These are phyloP conservation scores for Coregonus clupeaformis DNA, from an alignment of 2,113 vertebrate species.

Conservation along the genomic window DNA sequence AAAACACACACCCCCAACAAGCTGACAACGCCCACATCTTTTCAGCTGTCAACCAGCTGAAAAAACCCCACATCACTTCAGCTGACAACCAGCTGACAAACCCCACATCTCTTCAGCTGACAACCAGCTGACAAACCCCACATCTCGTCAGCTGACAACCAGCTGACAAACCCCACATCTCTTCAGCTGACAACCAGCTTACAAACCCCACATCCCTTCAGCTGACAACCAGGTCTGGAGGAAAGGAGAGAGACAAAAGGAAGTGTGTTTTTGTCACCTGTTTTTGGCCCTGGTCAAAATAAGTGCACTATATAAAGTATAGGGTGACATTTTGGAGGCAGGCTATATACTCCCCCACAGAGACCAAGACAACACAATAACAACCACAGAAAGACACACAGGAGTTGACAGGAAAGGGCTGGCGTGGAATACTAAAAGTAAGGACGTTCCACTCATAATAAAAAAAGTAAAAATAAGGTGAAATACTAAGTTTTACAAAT, in stretches of 20 bases:
- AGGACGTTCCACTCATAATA: not conserved
- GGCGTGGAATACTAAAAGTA: slow-evolving; percentile 2
- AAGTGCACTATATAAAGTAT: slow-evolving; percentile 52
- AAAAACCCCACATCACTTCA: not conserved
- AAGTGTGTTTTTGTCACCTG: slow-evolving; percentile 41
- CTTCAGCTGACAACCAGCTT: too few species aligned
- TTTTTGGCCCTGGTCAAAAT: slow-evolving; percentile 61
- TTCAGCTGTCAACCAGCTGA: slow-evolving; percentile 4
- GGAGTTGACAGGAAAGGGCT: slow-evolving; percentile 9
- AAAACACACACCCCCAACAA: slow-evolving; percentile 12
- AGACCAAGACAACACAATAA: slow-evolving; percentile 47
- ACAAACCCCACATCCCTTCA: too few species aligned
- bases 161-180: too few species aligned
- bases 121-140: too few species aligned
- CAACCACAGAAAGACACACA: slow-evolving; percentile 18
- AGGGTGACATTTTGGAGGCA: slow-evolving; percentile 63
- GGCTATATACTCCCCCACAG: slow-evolving; percentile 39
- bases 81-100: too few species aligned
- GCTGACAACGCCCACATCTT: too few species aligned
- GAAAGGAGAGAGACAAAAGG: slow-evolving; percentile 28
- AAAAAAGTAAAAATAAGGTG: slow-evolving; percentile 14
- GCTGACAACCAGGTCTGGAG: slow-evolving; percentile 8
- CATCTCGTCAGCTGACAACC: not conserved
- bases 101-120: not conserved
- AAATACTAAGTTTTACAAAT: too few species aligned